phyloP scores from a whole-genome alignment of 2,113 vertebrate genomes.

The Mobula birostris region DNA sequence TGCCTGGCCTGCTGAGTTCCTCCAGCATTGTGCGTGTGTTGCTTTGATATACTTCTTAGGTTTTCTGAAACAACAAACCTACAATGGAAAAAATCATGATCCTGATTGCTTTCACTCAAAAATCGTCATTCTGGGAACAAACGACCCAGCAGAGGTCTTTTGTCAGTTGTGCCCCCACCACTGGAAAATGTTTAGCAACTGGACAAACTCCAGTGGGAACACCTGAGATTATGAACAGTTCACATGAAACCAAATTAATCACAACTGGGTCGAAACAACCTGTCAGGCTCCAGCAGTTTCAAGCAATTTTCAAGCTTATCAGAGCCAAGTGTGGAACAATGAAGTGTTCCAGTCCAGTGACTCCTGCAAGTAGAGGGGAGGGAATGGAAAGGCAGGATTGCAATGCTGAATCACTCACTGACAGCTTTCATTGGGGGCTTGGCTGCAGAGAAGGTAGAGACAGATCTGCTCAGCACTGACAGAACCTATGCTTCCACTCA shows the following conservation, averaged over 20 bases:
- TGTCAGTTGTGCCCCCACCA: not conserved
- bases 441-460: not conserved
- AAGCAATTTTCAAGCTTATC: conserved; percentile 7
- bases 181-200: conserved; percentile 30
- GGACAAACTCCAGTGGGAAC: not conserved
- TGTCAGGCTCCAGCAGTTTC: not conserved
- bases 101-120: not conserved
- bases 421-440: not conserved
- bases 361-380: not conserved
- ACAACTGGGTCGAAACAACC: conserved; percentile 33
- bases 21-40: no score
- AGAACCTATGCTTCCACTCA: not conserved
- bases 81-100: not conserved
- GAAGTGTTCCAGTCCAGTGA: conserved; percentile 18
- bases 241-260: conserved; percentile 22
- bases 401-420: not conserved
- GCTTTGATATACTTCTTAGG: not conserved
- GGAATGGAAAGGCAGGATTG: not conserved
- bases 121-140: not conserved
- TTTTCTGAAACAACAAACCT: conserved; percentile 16
- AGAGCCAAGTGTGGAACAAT: not conserved
- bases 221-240: conserved; percentile 28
- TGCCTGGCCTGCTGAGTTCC: no score
- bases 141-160: not conserved
- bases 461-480: not conserved